phyloP scores from a whole-genome alignment of 64 coral and sea anemone species.

The Porites australiensis region DNA sequence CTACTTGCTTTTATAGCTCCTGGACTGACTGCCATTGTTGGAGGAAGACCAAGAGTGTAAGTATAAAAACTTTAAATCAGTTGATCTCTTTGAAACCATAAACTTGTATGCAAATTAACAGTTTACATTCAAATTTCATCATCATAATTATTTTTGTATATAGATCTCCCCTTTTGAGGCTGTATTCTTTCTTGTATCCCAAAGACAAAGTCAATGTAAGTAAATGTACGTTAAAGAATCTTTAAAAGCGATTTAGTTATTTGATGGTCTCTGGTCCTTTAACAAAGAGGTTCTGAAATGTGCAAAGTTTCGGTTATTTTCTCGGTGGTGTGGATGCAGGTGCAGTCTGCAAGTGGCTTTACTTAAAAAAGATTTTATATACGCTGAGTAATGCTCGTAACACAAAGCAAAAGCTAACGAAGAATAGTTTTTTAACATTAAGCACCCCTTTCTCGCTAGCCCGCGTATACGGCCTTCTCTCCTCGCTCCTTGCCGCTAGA shows the following conservation, averaged over 20 bases:
- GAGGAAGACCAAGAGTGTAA: conserved; percentile 96
- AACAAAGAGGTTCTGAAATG: too few relatives aligned
- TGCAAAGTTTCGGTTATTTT: too few relatives aligned
- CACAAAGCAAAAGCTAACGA: too few relatives aligned
- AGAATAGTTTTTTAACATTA: too few relatives aligned
- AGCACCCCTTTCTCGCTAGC: too few relatives aligned
- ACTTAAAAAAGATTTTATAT: too few relatives aligned
- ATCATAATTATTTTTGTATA: neutral
- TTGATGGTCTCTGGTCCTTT: too few relatives aligned
- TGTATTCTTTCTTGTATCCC: conserved; percentile 95
- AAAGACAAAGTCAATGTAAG: conserved; percentile 92
- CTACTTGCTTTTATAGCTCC: conserved; percentile 69
- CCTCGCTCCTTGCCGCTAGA: too few relatives aligned
- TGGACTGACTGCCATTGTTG: conserved; percentile 92
- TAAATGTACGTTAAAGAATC: neutral
- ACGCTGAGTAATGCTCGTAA: too few relatives aligned
- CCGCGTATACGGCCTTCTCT: too few relatives aligned
- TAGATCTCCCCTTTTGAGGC: conserved; percentile 91
- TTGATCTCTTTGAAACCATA: neutral
- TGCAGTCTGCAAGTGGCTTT: too few relatives aligned
- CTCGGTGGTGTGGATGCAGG: too few relatives aligned
- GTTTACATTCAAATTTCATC: neutral
- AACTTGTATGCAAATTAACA: neutral
- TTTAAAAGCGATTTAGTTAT: neutral
- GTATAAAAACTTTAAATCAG: conserved; percentile 2